Evolutionary conservation across 1,140 invertebrate species (phyloP).

Genomic region (Portunus trituberculatus): DNA sequence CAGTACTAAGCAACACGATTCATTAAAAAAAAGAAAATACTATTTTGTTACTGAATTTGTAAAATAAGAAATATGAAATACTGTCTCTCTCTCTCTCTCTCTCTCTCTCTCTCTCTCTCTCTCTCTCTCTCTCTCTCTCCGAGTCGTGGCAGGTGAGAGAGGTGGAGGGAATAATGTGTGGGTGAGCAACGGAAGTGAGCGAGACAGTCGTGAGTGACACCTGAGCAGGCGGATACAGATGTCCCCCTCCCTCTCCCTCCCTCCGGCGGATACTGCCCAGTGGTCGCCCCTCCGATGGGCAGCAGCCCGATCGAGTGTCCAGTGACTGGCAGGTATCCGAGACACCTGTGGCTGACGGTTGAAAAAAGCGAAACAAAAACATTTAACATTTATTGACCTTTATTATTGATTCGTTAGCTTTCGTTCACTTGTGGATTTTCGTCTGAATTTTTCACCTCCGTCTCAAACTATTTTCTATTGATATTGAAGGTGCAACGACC

Average conservation of each 20-base stretch:
- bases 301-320: neutral
- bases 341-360: neutral
- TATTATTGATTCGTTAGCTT: neutral
- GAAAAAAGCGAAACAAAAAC: neutral
- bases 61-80: too few species aligned
- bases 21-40: too few species aligned
- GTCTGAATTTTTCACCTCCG: neutral
- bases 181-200: conserved; percentile 17
- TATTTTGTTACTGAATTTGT: too few species aligned
- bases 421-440: neutral
- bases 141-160: neutral
- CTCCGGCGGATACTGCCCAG: neutral
- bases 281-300: neutral
- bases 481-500: neutral
- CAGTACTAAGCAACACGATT: too few species aligned
- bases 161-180: conserved; percentile 4
- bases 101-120: conserved; percentile 20
- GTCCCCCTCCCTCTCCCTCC: neutral
- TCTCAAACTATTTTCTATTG: neutral
- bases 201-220: neutral
- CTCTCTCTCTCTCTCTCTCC: neutral
- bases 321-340: neutral
- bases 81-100: conserved; percentile 8
- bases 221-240: conserved; percentile 18
- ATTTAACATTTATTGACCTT: neutral